Conservation (phyloP, 2,888 invertebrate species). For the Trissolcus brochymenae region DNA sequence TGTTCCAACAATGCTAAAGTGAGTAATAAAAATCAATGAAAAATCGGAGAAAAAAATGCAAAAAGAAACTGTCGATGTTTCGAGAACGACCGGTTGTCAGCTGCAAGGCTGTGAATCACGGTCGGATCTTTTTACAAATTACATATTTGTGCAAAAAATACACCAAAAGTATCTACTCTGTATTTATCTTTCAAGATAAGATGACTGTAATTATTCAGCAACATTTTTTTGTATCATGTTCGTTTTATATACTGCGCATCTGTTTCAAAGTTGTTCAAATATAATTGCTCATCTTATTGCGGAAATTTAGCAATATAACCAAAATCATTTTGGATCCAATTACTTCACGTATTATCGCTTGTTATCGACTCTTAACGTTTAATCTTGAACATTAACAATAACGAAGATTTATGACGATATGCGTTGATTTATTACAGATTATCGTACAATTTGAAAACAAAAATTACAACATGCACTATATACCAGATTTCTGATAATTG, state of each 20-base stretch:
- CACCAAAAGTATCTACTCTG: background rate
- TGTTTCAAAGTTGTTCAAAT: background rate
- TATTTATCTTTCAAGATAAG: background rate
- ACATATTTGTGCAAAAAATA: background rate
- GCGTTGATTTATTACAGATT: background rate
- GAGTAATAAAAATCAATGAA: background rate
- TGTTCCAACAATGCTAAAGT: background rate
- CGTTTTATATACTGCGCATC: background rate
- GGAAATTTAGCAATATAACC: background rate
- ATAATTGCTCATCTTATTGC: background rate
- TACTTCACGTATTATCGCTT: conserved; percentile 13
- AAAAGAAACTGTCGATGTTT: conserved; percentile 15
- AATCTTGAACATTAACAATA: conserved; percentile 6
- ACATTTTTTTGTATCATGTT: background rate
- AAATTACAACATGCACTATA: background rate
- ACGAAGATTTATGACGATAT: conserved; percentile 5
- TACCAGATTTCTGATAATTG: too few species aligned
- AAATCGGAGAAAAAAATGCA: background rate
- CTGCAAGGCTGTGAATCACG: conserved; percentile 14
- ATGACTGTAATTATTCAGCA: background rate
- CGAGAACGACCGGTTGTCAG: conserved; percentile 18
- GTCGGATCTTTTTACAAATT: conserved; percentile 20
- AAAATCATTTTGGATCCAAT: conserved; percentile 13
- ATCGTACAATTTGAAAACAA: background rate
- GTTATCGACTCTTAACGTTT: conserved; percentile 6